Percentiles rank a stretch among this genome's conserved stretches.
Evolutionary conservation across 2,888 invertebrate species (phyloP).

Genomic region (Drosophila multiciliata): DNA sequence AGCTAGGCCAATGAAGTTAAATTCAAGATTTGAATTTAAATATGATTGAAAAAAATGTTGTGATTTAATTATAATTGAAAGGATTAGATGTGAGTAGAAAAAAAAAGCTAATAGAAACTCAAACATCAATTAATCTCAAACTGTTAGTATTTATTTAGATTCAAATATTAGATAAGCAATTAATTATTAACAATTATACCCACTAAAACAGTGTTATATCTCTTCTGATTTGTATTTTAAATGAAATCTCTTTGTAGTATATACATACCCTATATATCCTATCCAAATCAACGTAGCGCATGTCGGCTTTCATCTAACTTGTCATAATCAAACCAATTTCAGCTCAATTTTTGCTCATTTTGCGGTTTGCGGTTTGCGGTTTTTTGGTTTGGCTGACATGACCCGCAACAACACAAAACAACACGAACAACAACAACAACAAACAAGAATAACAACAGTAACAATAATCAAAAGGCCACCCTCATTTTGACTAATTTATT

Average conservation of each 20-base stretch:
- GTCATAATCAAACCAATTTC: conserved; percentile 33
- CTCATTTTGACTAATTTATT: conserved; percentile 78
- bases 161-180: neutral
- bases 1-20: neutral
- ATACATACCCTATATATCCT: neutral
- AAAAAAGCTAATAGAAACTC: neutral
- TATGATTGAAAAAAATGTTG: no score
- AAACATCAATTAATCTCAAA: neutral
- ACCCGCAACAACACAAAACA: conserved; percentile 27
- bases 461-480: conserved; percentile 65
- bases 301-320: conserved; percentile 30
- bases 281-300: conserved; percentile 27
- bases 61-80: neutral
- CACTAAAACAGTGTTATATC: neutral
- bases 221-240: neutral
- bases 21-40: no score
- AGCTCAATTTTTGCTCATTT: conserved; percentile 60
- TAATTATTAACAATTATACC: neutral
- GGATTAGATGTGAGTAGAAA: neutral
- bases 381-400: conserved; percentile 35
- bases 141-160: neutral
- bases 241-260: no score
- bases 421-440: conserved; percentile 14
- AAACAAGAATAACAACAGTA: conserved; percentile 16
- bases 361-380: conserved; percentile 55